Conservation (phyloP, 1,140 invertebrate genomes). For the Drosophila willistoni region DNA sequence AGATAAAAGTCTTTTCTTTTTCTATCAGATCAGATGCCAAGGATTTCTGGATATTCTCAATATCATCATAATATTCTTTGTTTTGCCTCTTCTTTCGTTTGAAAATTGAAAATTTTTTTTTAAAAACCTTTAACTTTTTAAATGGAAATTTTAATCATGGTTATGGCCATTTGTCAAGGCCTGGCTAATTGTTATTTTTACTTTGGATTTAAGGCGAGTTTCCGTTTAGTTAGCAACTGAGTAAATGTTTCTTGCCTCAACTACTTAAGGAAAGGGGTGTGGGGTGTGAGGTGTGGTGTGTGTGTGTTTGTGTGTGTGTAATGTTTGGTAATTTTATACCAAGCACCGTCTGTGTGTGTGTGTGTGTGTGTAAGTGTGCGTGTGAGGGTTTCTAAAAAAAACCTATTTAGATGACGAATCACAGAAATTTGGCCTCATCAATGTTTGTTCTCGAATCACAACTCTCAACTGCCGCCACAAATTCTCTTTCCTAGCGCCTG, state of each 20-base stretch:
- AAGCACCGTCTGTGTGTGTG: constrained; percentile 25
- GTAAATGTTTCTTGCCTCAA: too few species aligned
- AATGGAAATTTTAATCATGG: too few species aligned
- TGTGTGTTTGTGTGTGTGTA: constrained; percentile 52
- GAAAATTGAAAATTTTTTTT: too few species aligned
- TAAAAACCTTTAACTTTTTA: too few species aligned
- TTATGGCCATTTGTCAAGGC: too few species aligned
- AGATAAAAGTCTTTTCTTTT: too few species aligned
- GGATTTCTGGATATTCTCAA: too few species aligned
- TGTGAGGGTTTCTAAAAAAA: constrained; percentile 46
- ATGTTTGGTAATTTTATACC: constrained; percentile 60
- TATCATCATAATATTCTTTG: too few species aligned
- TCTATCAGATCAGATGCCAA: too few species aligned
- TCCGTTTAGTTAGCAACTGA: neutral
- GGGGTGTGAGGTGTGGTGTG: too few species aligned
- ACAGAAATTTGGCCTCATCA: constrained; percentile 80
- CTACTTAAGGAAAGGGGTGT: neutral
- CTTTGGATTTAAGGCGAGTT: neutral
- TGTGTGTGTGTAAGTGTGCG: constrained; percentile 34
- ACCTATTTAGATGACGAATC: constrained; percentile 80
- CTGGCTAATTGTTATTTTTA: too few species aligned
- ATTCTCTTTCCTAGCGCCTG: neutral
- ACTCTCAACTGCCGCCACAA: constrained; percentile 34
- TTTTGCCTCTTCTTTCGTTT: too few species aligned
- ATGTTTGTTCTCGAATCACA: constrained; percentile 62